A percentile compares a stretch with the other conserved stretches of the same genome.
These are phyloP conservation scores for Lytechinus variegatus DNA, from an alignment of 35 echinoderm and acorn worm genomes.

Conservation along the genomic window DNA sequence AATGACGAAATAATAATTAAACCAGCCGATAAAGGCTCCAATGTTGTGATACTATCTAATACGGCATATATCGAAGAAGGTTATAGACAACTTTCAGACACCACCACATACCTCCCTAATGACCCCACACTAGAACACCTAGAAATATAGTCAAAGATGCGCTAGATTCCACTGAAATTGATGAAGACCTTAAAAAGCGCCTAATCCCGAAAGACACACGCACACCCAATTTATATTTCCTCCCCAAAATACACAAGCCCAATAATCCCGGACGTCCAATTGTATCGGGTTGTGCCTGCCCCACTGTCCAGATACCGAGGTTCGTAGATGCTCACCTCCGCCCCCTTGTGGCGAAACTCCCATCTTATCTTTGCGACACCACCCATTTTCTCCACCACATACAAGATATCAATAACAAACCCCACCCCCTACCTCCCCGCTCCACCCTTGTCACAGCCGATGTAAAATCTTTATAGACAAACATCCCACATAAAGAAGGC, in stretches of 20 bases:
- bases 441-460: constrained; percentile 33
- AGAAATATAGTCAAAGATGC: neutral
- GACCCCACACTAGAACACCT: constrained; percentile 39
- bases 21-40: constrained; percentile 21
- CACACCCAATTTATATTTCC: constrained; percentile 38
- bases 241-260: too few relatives aligned
- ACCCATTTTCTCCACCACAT: constrained; percentile 44
- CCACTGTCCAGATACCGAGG: constrained; percentile 45
- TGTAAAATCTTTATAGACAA: constrained; percentile 50
- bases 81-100: constrained; percentile 15
- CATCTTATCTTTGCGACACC: constrained; percentile 46
- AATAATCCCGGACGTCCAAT: too few relatives aligned
- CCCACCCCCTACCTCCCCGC: neutral
- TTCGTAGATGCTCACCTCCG: constrained; percentile 49
- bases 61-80: constrained; percentile 30
- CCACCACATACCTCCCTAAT: neutral
- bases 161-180: neutral
- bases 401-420: neutral
- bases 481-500: constrained; percentile 51
- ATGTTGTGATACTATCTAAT: neutral
- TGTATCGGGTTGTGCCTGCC: constrained; percentile 35
- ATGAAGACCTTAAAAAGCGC: neutral
- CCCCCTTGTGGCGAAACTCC: neutral
- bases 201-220: neutral
- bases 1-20: neutral